These are phyloP conservation scores for Gallinago paraguaiae DNA, from an alignment of 2,113 vertebrate species.

Conservation along the genomic window DNA sequence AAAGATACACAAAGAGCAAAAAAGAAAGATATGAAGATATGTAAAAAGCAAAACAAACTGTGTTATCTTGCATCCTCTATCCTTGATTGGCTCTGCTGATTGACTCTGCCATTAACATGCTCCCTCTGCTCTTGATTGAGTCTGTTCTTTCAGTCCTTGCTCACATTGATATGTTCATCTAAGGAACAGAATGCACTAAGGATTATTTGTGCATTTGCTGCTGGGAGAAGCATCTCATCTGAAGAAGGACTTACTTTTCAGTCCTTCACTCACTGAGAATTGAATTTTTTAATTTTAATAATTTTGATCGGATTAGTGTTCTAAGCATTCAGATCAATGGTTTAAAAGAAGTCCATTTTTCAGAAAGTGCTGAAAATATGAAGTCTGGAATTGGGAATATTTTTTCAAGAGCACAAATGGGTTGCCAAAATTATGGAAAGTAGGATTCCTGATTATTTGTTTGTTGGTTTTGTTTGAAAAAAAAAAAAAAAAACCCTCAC, in stretches of 20 bases:
- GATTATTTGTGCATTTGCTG: background rate
- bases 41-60: background rate
- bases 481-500: too few species aligned
- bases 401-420: background rate
- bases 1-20: background rate
- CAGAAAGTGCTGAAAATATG: background rate
- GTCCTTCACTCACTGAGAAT: background rate
- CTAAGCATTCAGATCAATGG: background rate
- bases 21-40: background rate
- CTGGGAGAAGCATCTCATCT: background rate
- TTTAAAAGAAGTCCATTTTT: background rate
- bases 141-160: background rate
- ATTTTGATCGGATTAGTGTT: background rate
- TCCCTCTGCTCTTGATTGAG: background rate
- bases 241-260: background rate
- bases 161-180: background rate
- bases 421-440: background rate
- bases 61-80: background rate
- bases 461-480: background rate
- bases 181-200: background rate
- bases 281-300: background rate
- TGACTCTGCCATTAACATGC: background rate
- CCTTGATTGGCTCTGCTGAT: background rate
- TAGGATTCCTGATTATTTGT: background rate
- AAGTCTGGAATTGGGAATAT: background rate